phyloP scores from a whole-genome alignment of 1,140 invertebrate species.

The Anastatus disparis region DNA sequence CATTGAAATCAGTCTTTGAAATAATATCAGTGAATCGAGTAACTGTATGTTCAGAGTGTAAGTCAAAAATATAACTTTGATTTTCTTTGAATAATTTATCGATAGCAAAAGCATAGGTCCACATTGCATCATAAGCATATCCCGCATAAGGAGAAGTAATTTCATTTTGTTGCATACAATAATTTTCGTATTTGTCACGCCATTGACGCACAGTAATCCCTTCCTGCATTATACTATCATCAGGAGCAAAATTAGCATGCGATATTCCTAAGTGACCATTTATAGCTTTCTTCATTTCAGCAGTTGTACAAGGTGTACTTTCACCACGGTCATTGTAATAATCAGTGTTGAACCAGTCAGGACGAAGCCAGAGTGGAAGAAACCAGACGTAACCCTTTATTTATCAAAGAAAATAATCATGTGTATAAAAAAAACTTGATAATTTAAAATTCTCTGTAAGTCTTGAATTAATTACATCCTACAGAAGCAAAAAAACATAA shows the following conservation, averaged over 20 bases:
- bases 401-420: conserved; percentile 4
- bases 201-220: conserved; percentile 72
- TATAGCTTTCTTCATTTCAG: conserved; percentile 77
- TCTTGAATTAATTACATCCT: not conserved
- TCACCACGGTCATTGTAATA: conserved; percentile 67
- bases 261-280: conserved; percentile 80
- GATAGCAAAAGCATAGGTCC: conserved; percentile 82
- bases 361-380: conserved; percentile 77
- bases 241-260: conserved; percentile 75
- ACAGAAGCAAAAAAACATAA: not conserved
- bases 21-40: conserved; percentile 70
- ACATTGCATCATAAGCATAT: conserved; percentile 86
- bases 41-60: conserved; percentile 56
- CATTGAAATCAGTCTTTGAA: conserved; percentile 75
- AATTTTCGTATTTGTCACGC: conserved; percentile 65
- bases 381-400: conserved; percentile 85
- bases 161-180: conserved; percentile 43
- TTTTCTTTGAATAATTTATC: conserved; percentile 71
- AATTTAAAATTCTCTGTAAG: too few relatives aligned
- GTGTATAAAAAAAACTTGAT: too few relatives aligned
- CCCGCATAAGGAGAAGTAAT: conserved; percentile 74
- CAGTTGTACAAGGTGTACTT: conserved; percentile 71
- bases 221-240: conserved; percentile 74
- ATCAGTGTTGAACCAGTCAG: conserved; percentile 76
- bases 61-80: conserved; percentile 56